Evolutionary conservation across 2,113 vertebrate genomes (phyloP).

Genomic region (Melanotaenia duboulayi): DNA sequence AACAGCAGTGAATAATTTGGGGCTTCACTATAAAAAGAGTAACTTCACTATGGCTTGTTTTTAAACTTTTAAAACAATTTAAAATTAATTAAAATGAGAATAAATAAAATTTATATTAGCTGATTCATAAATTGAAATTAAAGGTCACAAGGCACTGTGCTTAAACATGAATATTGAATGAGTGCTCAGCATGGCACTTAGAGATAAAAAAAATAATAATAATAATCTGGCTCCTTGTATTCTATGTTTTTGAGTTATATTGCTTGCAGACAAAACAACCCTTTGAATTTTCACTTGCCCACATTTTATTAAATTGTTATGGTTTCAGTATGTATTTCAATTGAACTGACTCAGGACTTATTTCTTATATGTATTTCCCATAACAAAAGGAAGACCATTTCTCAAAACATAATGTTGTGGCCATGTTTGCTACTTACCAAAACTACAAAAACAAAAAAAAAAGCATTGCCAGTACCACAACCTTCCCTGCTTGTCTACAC

Average conservation of each 20-base stretch:
- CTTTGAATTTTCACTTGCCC: background rate
- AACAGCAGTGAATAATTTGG: too few species aligned
- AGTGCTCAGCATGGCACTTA: too few species aligned
- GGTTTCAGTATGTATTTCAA: slow-evolving; percentile 20
- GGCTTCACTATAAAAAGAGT: too few species aligned
- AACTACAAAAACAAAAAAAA: slow-evolving; percentile 61
- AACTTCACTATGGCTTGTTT: too few species aligned
- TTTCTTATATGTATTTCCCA: slow-evolving; percentile 38
- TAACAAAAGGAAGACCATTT: slow-evolving; percentile 46
- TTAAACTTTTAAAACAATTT: too few species aligned
- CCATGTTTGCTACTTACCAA: slow-evolving; percentile 65
- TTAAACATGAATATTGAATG: too few species aligned
- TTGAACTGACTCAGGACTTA: background rate
- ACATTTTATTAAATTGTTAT: slow-evolving; percentile 16
- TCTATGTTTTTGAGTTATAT: background rate
- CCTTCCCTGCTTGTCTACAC: slow-evolving; percentile 60
- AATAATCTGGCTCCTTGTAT: background rate
- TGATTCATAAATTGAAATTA: too few species aligned
- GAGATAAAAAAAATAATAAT: too few species aligned
- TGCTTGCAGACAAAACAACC: background rate
- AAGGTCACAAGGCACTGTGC: too few species aligned
- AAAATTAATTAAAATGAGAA: too few species aligned
- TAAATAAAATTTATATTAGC: too few species aligned
- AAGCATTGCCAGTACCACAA: slow-evolving; percentile 64
- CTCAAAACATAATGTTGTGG: slow-evolving; percentile 53